phyloP scores from a whole-genome alignment of 2,888 invertebrate genomes.

The Diaphora mendica region DNA sequence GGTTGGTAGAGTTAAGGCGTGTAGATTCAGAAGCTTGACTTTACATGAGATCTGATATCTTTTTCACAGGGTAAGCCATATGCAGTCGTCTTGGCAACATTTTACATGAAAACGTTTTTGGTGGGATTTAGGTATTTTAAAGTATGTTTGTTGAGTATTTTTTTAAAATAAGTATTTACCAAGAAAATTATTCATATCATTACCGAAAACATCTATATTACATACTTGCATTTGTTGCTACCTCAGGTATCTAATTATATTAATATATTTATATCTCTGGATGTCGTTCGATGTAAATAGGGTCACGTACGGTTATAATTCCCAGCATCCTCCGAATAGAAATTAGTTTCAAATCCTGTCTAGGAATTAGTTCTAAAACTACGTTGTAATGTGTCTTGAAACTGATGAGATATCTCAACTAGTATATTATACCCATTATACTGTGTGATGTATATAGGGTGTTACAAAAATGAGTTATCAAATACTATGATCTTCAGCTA shows the following conservation, averaged over 20 bases:
- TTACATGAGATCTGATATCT: too few species aligned
- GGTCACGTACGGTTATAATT: neutral
- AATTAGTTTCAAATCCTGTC: neutral
- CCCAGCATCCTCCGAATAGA: neutral
- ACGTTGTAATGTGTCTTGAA: neutral
- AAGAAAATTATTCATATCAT: too few species aligned
- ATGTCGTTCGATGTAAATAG: neutral
- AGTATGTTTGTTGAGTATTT: neutral
- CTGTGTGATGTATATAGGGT: neutral
- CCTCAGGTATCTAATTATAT: neutral
- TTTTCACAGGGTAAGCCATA: too few species aligned
- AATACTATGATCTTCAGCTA: neutral
- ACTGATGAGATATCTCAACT: neutral
- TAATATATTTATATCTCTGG: conserved; percentile 1
- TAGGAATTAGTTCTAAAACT: neutral
- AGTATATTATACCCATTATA: neutral
- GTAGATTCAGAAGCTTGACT: too few species aligned
- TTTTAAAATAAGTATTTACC: too few species aligned
- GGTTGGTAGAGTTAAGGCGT: too few species aligned
- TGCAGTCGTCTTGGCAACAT: too few species aligned
- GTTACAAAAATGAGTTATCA: neutral
- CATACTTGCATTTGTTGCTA: neutral
- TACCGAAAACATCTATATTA: too few species aligned
- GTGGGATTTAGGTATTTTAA: too few species aligned
- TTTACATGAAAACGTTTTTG: too few species aligned